Conservation (phyloP, 2,888 invertebrate species). For the Cheilosia vernalis region DNA sequence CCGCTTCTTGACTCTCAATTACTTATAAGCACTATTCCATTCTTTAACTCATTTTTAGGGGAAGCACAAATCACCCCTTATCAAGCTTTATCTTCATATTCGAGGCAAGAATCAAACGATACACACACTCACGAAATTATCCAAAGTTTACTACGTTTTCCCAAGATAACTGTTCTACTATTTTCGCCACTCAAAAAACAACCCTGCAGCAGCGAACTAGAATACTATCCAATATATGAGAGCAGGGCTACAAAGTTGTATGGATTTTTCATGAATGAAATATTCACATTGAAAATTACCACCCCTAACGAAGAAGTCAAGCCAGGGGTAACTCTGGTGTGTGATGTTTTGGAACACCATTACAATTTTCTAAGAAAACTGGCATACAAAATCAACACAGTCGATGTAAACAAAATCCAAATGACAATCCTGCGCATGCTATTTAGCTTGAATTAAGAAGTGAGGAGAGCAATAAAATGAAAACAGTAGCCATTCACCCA, state of each 20-base stretch:
- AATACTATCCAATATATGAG: background rate
- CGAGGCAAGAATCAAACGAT: no score
- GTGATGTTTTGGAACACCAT: background rate
- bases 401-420: slow-evolving; percentile 8
- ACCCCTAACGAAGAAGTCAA: background rate
- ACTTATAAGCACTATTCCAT: no score
- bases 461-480: background rate
- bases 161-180: background rate
- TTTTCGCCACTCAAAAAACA: background rate
- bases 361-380: background rate
- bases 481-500: slow-evolving; percentile 3
- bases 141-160: no score
- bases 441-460: background rate
- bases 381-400: background rate
- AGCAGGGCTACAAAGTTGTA: background rate
- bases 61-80: no score
- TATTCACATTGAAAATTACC: background rate
- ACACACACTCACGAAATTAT: no score
- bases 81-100: no score
- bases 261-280: slow-evolving; percentile 4
- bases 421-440: slow-evolving; percentile 35
- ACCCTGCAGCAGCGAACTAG: background rate
- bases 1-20: no score
- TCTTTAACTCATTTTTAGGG: no score
- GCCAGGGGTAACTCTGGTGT: background rate